Evolutionary conservation across 2,797 vertebrate genomes (phyloP), one percentile per base, ranked within the genome.

Genomic region (Fistularia tabacaria): DNA sequence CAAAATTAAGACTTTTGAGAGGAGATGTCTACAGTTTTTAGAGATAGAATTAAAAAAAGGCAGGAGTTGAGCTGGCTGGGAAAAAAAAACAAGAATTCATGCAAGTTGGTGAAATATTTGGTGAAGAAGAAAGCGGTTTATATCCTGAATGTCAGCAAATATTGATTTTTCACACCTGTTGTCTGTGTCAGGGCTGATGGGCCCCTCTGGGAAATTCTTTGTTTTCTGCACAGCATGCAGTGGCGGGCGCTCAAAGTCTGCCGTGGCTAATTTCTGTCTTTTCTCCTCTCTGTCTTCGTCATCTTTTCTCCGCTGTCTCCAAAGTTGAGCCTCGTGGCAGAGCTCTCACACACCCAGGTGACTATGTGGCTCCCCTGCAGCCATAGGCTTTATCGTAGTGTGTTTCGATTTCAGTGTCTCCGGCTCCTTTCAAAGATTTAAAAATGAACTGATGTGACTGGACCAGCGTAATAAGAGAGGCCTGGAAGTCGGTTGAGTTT

Each of bases 391-490:
- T 67, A 50, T 73, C 60, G 14, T 68, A 52, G 71, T 73, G 74
- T 71, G 82, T 73, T 86, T 65, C 68, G 55, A 70, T 62, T 51
- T 69, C 38, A 59, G 52, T n/a, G 51, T 71, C 59, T 79, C 62
- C 66, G 44, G 49, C 70, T 56, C 75, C 64, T 46, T 80, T 80
- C 76, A 78, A 81, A 86, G 74, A 86, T 51, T 52, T 64, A 1
- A 73, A 69, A 60, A 64, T 68, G 63, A 64, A 66, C 59, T 43
- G 74, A 79, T 62, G 79, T 81, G 79, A 81, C 69, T 73, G 74
- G 80, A 85, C 83, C 80, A 73, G 72, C 51, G 25, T 12, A 69
- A 77, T 59, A 69, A 72, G 74, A 73, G 62, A 70, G 69, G 66
- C 38, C 1, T 46, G 60, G 64, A 66, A 45, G 42, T 69, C 36